phyloP scores from a whole-genome alignment of 2,797 vertebrate genomes.

The Setipinna tenuifilis region DNA sequence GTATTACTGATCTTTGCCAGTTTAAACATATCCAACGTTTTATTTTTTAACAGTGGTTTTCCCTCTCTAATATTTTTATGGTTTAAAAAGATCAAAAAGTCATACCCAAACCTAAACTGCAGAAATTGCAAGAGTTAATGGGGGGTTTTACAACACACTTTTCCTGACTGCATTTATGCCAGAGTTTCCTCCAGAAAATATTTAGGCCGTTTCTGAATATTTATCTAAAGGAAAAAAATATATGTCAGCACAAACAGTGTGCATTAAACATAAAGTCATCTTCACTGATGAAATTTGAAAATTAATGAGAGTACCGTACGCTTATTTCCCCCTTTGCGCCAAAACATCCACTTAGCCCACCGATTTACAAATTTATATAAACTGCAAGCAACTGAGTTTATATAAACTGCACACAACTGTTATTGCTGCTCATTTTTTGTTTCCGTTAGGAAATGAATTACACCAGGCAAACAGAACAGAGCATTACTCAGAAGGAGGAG shows the following conservation, averaged over 20 bases:
- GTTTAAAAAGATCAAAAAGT: neutral
- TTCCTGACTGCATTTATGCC: neutral
- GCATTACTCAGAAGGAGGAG: neutral
- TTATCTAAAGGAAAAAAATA: constrained; percentile 4
- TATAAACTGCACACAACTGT: neutral
- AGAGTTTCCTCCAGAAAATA: neutral
- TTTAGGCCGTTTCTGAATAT: constrained; percentile 9
- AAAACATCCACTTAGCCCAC: neutral
- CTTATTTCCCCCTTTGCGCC: constrained; percentile 3
- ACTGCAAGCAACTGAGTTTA: neutral
- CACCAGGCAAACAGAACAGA: constrained; percentile 9
- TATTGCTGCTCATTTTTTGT: neutral
- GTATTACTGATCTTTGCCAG: constrained; percentile 38
- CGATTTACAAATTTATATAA: constrained; percentile 5
- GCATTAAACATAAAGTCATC: constrained; percentile 13
- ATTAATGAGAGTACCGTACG: neutral
- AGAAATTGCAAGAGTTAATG: neutral
- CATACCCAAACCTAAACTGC: neutral
- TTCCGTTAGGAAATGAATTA: neutral
- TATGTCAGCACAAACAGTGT: constrained; percentile 7
- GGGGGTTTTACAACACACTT: neutral
- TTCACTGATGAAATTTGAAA: neutral
- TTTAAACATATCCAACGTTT: constrained; percentile 36
- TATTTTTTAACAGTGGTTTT: neutral
- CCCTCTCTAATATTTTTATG: neutral